Conservation (phyloP, 2,113 vertebrate genomes). For the Malurus cyaneus region DNA sequence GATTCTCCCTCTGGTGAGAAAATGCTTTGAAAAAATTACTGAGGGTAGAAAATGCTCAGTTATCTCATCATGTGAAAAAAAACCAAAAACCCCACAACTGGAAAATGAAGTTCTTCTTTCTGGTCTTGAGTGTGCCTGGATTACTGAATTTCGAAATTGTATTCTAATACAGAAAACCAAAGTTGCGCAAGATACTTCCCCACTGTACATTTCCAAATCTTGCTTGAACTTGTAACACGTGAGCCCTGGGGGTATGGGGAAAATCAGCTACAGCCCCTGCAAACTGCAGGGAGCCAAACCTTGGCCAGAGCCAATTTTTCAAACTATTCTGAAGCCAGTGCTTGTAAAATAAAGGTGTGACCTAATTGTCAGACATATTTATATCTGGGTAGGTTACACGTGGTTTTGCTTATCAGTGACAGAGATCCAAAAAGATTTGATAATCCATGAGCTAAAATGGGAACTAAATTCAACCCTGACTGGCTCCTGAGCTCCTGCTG, state of each 20-base stretch:
- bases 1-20: not conserved
- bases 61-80: not conserved
- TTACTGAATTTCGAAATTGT: not conserved
- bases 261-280: not conserved
- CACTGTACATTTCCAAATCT: not conserved
- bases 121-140: not conserved
- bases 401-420: not conserved
- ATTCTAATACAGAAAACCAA: not conserved
- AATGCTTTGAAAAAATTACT: not conserved
- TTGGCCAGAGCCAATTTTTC: not conserved
- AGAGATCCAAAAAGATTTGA: not conserved
- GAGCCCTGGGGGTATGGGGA: not conserved
- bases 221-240: not conserved
- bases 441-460: not conserved
- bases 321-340: not conserved
- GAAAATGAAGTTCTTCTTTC: not conserved
- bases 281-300: not conserved
- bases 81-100: not conserved
- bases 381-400: not conserved
- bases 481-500: not conserved
- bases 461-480: not conserved
- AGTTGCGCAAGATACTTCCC: not conserved
- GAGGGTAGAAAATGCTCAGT: not conserved
- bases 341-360: not conserved
- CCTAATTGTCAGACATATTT: not conserved